These are phyloP conservation scores for Geotrypetes seraphini DNA, from an alignment of 2,797 vertebrate species.

Conservation along the genomic window DNA sequence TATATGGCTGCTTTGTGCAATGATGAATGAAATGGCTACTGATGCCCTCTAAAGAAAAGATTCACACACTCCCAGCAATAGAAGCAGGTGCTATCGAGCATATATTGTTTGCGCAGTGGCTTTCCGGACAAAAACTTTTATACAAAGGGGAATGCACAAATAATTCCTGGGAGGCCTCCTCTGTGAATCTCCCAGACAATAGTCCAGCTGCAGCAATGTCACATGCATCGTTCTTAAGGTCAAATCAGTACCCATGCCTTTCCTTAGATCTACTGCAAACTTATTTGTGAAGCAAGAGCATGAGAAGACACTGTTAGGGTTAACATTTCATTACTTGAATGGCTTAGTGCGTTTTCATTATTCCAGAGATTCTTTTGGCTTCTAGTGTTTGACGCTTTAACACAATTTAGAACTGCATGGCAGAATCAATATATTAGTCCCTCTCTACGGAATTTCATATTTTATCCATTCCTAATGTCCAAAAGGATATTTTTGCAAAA, in stretches of 20 bases:
- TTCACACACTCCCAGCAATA: constrained; percentile 24
- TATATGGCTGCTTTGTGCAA: constrained; percentile 46
- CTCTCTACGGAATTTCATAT: neutral
- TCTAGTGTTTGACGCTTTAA: neutral
- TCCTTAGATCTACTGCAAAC: neutral
- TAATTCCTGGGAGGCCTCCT: constrained; percentile 51
- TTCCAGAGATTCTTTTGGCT: constrained; percentile 1
- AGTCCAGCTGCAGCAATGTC: constrained; percentile 52
- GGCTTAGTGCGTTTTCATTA: constrained; percentile 6
- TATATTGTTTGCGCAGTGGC: constrained; percentile 60
- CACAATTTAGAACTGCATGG: constrained; percentile 1
- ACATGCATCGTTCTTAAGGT: constrained; percentile 55
- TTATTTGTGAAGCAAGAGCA: neutral
- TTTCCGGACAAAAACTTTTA: constrained; percentile 45
- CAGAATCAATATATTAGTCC: neutral
- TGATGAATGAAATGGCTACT: constrained; percentile 56
- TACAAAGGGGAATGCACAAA: constrained; percentile 44
- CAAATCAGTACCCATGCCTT: constrained; percentile 27
- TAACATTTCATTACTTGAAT: constrained; percentile 10
- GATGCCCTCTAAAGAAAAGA: constrained; percentile 36
- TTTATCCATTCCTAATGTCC: constrained; percentile 2
- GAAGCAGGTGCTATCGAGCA: constrained; percentile 62
- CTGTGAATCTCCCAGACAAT: constrained; percentile 40
- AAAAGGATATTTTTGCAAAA: neutral
- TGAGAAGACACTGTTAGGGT: neutral